Conservation (phyloP, 1,140 invertebrate species). For the Scaptomyza graminum region DNA sequence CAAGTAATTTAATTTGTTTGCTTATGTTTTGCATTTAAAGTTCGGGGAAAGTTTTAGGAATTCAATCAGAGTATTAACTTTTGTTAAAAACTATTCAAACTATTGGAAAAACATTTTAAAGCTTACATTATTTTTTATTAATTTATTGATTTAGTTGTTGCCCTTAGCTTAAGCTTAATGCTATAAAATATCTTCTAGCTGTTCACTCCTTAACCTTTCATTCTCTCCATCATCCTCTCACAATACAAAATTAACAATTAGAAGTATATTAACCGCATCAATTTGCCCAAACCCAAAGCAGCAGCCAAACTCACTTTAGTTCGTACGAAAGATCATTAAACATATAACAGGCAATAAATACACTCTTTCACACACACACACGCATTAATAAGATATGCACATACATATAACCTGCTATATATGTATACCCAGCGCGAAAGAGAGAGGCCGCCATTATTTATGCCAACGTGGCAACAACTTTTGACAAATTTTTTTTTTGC, state of each 20-base stretch:
- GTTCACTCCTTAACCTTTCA: not conserved
- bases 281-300: slow-evolving; percentile 43
- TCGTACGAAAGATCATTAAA: slow-evolving; percentile 64
- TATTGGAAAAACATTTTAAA: not conserved
- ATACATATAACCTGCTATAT: slow-evolving; percentile 14
- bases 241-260: slow-evolving; percentile 65
- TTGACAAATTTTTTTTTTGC: slow-evolving; percentile 76
- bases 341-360: slow-evolving; percentile 52
- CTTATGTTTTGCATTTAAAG: not conserved
- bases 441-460: slow-evolving; percentile 60
- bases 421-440: slow-evolving; percentile 3
- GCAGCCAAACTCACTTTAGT: slow-evolving; percentile 17
- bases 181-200: slow-evolving; percentile 6
- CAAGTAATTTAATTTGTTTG: not conserved
- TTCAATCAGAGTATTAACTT: not conserved
- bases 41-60: not conserved
- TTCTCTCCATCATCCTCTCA: not conserved
- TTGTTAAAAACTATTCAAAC: too few relatives aligned
- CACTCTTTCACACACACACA: not conserved
- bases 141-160: too few relatives aligned
- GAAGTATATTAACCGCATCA: slow-evolving; percentile 76
- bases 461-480: slow-evolving; percentile 71
- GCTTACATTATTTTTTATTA: not conserved
- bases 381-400: slow-evolving; percentile 34
- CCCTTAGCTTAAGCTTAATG: too few relatives aligned